Evolutionary conservation across 1,140 invertebrate species (phyloP).

Genomic region (Brachionus rubens): DNA sequence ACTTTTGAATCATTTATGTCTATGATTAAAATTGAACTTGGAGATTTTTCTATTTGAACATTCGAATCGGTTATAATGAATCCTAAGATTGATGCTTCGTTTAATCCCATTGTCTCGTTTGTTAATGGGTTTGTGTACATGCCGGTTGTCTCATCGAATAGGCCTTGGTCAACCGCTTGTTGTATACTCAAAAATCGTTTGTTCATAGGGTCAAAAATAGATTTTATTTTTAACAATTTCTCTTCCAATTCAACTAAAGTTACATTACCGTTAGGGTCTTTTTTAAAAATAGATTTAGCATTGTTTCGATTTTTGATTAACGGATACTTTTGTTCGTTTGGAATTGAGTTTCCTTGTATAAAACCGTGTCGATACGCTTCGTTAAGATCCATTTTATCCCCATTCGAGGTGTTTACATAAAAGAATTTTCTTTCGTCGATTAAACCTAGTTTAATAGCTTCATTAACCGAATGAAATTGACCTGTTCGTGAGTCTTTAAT

Average conservation of each 20-base stretch:
- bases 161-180: background rate
- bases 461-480: background rate
- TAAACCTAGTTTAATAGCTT: background rate
- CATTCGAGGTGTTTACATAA: background rate
- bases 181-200: background rate
- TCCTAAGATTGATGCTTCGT: background rate
- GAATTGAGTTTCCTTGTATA: background rate
- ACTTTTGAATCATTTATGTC: slow-evolving; percentile 4
- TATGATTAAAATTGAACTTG: background rate
- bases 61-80: background rate
- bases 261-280: background rate
- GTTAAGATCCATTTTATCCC: background rate
- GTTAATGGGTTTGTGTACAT: background rate
- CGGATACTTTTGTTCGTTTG: background rate
- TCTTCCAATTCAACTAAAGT: slow-evolving; percentile 3
- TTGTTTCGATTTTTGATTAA: background rate
- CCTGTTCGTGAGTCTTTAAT: background rate
- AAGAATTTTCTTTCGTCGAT: background rate
- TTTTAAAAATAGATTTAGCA: background rate
- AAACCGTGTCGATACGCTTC: background rate
- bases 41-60: background rate
- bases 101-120: background rate
- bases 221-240: background rate
- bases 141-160: slow-evolving; percentile 5
- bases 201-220: background rate